Evolutionary conservation across 2,113 vertebrate species (phyloP), one percentile per base, ranked within the genome.

Genomic region (Lucifuga dentata): DNA sequence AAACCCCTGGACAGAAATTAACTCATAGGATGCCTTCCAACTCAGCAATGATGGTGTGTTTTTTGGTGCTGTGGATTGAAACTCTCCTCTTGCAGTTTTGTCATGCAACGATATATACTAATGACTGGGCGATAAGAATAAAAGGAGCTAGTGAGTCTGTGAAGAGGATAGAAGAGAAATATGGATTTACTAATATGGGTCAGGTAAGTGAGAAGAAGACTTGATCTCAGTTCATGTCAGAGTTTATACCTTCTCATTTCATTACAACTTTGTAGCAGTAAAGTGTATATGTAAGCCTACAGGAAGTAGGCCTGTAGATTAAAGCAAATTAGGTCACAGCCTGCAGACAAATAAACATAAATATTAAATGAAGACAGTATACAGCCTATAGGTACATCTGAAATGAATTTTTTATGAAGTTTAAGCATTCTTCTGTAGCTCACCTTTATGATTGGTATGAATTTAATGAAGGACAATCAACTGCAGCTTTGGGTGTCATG

Each of bases 71-170:
- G 69, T 91, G 93, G 81, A 87, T 95, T 61, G 92, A 92, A 49
- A 85, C 92, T 62, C 59, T 95, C 40, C 80, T 96, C 8, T 29
- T 29, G 3, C 94, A 93, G 2, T 76, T 91, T 68, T 93, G 93
- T 87, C 85, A 92, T 36, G 90, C 93, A 58, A 81, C 88, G 15
- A 80, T 94, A 44, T 98, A 94, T 88, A 98, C 95, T 69, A 97
- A 98, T 90, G 93, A 96, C 85, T 98, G 97, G 97, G 96, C 95
- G 1, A 86, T 98, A 61, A 92, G 92, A 84, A 95, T 98, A 71
- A 53, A 85, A 19, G 96, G 94, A 40, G 93, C 94, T 51, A 76
- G 80, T 9, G 76, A 90, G 26, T 89, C 92, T 87, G 96, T 94
- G 72, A 78, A 93, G 90, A 81, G 90, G 78, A 95, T 97, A 66